Base-by-base conservation (phyloP, 2,113 vertebrate species). In the Melanerpes aurifrons region DNA sequence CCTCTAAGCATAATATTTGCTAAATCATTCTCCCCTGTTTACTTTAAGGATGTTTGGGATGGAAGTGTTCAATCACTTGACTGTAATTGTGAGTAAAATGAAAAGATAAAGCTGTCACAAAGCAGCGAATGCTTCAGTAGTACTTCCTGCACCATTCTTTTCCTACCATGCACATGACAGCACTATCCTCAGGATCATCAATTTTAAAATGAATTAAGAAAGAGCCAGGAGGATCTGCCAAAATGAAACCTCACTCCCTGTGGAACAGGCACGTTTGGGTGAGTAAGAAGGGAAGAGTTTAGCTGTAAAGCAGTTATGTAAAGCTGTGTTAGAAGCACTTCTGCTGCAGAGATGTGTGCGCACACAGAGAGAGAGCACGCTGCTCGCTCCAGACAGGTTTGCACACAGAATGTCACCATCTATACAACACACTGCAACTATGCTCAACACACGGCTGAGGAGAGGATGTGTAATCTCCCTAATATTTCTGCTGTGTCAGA, bases 1-100 rank as follows among this genome's bases (percentile, higher is more conserved):
- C 2, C 19, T 4, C 0, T 7, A 45, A 62, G 25, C 22, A 9
- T 6, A n/a, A 19, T 31, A 32, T 58, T 29, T 62, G 2, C 19
- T 32, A 59, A 21, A 11, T 82, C 54, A 6, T 16, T 74, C 43
- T 76, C 29, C 26, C n/a, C 43, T 71, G 26, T 11, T 83, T 43
- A 22, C 68, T 78, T 88, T 83, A 75, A 72, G 48, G 53, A 32
- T 68, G 11, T 56, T 79, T 66, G 15, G 57, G 25, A 20, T 62
- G 53, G 32, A 89, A 56, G 18, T 22, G 5, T 31, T 68, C 24
- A 29, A 61, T 61, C 11, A 35, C 43, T 48, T 68, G 4, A 16
- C 10, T 45, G 31, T 31, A 47, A 40, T 73, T 67, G 24, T 47
- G 21, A 66, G 11, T n/a, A 86, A 89, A 82, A 67, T 24, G 61